phyloP scores from a whole-genome alignment of 37 sponge, comb jelly and placozoan genomes.

The Chondrosia reniformis region DNA sequence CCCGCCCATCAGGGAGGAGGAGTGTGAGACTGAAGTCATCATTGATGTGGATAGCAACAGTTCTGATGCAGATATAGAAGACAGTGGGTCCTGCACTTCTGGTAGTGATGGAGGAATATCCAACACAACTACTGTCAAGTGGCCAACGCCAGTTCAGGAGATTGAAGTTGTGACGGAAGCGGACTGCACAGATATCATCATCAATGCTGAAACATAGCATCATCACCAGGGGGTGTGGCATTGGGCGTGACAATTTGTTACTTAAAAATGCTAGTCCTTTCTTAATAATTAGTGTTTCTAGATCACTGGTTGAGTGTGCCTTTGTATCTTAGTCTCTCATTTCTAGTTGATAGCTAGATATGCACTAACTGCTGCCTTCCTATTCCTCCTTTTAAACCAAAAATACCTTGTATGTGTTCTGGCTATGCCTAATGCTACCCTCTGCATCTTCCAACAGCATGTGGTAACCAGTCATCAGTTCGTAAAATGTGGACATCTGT shows the following conservation, averaged over 20 bases:
- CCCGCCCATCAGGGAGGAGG: neutral
- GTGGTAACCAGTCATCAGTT: no score
- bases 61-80: neutral
- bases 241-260: neutral
- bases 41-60: constrained; percentile 8
- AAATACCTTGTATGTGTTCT: no score
- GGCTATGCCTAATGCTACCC: no score
- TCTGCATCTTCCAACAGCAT: no score
- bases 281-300: neutral
- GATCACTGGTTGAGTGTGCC: neutral
- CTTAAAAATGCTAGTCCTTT: neutral
- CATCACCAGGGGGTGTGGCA: neutral
- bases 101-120: constrained; percentile 1
- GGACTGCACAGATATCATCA: neutral
- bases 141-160: constrained; percentile 16
- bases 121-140: neutral
- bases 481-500: no score
- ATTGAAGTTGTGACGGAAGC: neutral
- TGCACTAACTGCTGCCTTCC: no score
- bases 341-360: no score
- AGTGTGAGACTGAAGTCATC: constrained; percentile 10
- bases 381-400: no score
- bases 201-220: neutral
- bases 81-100: constrained; percentile 1
- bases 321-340: neutral